Percentiles rank a stretch among this genome's conserved stretches.
These are phyloP conservation scores for Leptopilina clavipes DNA, from an alignment of 1,140 invertebrate species.

Conservation along the genomic window DNA sequence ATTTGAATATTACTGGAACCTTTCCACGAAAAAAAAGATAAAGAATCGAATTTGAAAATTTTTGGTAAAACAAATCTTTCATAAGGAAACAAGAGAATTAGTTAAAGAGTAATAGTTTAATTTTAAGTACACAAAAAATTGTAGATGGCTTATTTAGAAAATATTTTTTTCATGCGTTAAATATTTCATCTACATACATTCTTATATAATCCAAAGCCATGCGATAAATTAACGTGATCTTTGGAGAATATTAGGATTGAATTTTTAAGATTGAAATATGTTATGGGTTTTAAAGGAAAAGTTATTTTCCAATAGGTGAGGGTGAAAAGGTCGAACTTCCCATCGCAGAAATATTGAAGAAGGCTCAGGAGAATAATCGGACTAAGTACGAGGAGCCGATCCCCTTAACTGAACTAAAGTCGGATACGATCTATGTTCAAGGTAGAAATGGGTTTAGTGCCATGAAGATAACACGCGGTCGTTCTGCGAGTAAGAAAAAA, in stretches of 20 bases:
- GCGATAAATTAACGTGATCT: not conserved
- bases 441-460: conserved; percentile 69
- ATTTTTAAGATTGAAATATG: conserved; percentile 25
- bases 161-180: too few relatives aligned
- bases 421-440: conserved; percentile 72
- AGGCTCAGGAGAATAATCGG: conserved; percentile 60
- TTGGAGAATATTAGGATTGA: conserved; percentile 4
- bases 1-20: too few relatives aligned
- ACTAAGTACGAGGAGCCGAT: conserved; percentile 66
- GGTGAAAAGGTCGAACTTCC: conserved; percentile 61
- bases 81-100: too few relatives aligned
- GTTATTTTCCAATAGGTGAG: conserved; percentile 39
- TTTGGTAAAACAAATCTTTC: too few relatives aligned
- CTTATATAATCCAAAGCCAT: not conserved
- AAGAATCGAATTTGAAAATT: too few relatives aligned
- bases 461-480: conserved; percentile 61
- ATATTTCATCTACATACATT: too few relatives aligned
- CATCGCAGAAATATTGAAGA: conserved; percentile 67
- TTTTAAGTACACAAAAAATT: too few relatives aligned
- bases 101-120: too few relatives aligned
- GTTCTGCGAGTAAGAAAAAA: conserved; percentile 45
- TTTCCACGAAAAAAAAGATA: too few relatives aligned
- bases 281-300: conserved; percentile 13
- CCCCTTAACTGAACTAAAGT: conserved; percentile 63
- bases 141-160: too few relatives aligned